These are phyloP conservation scores for Polypterus bichir DNA, from an alignment of 2,113 vertebrate species.

Conservation along the genomic window DNA sequence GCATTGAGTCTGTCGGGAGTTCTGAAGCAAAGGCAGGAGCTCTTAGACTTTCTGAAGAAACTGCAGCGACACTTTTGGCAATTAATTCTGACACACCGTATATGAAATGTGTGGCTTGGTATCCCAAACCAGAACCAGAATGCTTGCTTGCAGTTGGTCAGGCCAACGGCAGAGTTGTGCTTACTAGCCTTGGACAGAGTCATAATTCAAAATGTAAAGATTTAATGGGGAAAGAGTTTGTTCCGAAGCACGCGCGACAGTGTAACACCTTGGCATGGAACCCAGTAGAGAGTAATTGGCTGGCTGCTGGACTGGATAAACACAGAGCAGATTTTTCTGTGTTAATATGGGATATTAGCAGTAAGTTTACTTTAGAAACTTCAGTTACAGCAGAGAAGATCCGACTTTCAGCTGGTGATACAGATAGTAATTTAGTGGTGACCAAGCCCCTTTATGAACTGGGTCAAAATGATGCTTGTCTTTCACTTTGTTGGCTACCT, in stretches of 20 bases:
- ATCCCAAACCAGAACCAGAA: constrained; percentile 87
- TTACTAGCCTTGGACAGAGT: constrained; percentile 89
- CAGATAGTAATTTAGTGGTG: constrained; percentile 69
- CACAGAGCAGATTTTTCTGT: constrained; percentile 94
- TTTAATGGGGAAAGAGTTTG: constrained; percentile 90
- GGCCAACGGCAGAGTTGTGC: constrained; percentile 89
- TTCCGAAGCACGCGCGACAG: constrained; percentile 90
- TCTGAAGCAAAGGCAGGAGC: constrained; percentile 77
- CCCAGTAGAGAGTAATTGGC: constrained; percentile 80
- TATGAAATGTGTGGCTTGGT: constrained; percentile 99
- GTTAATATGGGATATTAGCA: constrained; percentile 93
- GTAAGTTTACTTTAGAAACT: constrained; percentile 74
- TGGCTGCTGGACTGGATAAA: constrained; percentile 90
- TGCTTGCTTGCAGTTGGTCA: constrained; percentile 91
- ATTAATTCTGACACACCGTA: constrained; percentile 94
- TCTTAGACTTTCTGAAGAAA: constrained; percentile 75
- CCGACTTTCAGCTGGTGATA: constrained; percentile 69
- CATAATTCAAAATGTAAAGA: constrained; percentile 90
- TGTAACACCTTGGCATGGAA: constrained; percentile 97
- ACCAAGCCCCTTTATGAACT: constrained; percentile 89
- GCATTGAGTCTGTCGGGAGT: constrained; percentile 70
- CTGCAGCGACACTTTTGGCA: constrained; percentile 77
- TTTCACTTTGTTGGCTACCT: constrained; percentile 96
- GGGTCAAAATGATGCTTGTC: constrained; percentile 89
- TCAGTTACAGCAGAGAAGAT: constrained; percentile 70